phyloP scores from a whole-genome alignment of 2,888 invertebrate species.

The Leucozona laternaria region DNA sequence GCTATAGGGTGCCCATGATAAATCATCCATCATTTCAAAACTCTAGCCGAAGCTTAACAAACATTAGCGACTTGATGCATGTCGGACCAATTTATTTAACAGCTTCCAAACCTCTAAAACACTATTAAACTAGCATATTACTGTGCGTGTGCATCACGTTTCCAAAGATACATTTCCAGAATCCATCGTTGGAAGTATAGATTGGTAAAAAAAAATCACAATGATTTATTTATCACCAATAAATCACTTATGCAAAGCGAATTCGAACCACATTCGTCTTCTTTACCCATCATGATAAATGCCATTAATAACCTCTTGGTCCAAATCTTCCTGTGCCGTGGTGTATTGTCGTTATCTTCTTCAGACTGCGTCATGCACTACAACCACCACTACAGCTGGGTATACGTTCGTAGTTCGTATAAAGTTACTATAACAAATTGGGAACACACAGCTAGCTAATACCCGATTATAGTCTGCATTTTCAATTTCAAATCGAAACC shows the following conservation, averaged over 20 bases:
- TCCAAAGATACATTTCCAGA: background rate
- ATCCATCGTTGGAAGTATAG: conserved; percentile 23
- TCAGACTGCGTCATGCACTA: background rate
- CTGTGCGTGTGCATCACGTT: background rate
- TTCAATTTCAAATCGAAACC: conserved; percentile 50
- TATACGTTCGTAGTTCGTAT: conserved; percentile 34
- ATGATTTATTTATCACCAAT: conserved; percentile 45
- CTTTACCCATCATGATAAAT: conserved; percentile 35
- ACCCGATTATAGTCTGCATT: conserved; percentile 52
- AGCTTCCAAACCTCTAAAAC: conserved; percentile 9
- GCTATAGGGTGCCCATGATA: background rate
- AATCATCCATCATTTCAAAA: background rate
- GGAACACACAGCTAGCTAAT: conserved; percentile 45
- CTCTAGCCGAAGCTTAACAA: background rate
- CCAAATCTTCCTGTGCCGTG: conserved; percentile 24
- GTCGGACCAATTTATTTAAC: background rate
- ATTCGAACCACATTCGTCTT: conserved; percentile 21
- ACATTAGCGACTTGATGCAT: conserved; percentile 1
- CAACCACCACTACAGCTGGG: conserved; percentile 10
- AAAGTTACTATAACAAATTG: conserved; percentile 57
- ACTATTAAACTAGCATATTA: background rate
- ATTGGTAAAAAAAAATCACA: background rate
- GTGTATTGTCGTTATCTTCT: conserved; percentile 11
- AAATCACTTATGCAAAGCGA: conserved; percentile 39
- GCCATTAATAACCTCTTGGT: conserved; percentile 38